Percentiles rank a stretch among this genome's conserved stretches.
Evolutionary conservation across 2,797 vertebrate genomes (phyloP).

Genomic region (Simalia tracyae): DNA sequence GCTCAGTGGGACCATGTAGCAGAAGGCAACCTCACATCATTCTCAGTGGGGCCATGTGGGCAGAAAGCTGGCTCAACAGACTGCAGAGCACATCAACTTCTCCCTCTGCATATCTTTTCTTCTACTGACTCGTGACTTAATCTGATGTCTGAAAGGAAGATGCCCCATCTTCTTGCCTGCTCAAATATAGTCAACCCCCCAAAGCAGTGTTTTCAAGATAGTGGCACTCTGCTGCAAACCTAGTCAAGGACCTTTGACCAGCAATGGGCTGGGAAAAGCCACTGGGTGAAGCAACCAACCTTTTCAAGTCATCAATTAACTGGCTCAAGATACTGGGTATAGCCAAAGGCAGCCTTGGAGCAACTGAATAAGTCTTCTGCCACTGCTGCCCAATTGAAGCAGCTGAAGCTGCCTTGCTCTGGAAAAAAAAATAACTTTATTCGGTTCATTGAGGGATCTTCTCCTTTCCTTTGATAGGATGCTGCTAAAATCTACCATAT

Average conservation of each 20-base stretch:
- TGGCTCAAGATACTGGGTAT: not conserved
- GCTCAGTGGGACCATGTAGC: not conserved
- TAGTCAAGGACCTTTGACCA: not conserved
- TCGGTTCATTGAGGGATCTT: not conserved
- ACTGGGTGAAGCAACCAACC: not conserved
- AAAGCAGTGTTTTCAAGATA: not conserved
- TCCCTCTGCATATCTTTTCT: not conserved
- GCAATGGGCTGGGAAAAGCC: not conserved
- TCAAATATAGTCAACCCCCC: not conserved
- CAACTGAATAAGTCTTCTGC: not conserved
- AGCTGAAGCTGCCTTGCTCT: not conserved
- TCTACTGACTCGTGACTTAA: not conserved
- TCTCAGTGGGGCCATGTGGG: not conserved
- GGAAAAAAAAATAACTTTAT: not conserved
- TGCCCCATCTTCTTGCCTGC: not conserved
- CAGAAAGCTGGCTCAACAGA: not conserved
- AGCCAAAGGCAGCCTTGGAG: not conserved
- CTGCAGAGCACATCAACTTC: not conserved
- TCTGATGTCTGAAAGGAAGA: not conserved
- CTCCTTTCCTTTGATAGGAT: not conserved
- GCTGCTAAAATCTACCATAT: not conserved
- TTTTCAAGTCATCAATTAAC: not conserved
- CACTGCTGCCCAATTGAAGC: not conserved
- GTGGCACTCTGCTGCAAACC: not conserved
- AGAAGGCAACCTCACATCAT: not conserved